Evolutionary conservation across 30 jellyfish, hydroid and myxozoan species (phyloP).

Genomic region (Sanderia malayensis): DNA sequence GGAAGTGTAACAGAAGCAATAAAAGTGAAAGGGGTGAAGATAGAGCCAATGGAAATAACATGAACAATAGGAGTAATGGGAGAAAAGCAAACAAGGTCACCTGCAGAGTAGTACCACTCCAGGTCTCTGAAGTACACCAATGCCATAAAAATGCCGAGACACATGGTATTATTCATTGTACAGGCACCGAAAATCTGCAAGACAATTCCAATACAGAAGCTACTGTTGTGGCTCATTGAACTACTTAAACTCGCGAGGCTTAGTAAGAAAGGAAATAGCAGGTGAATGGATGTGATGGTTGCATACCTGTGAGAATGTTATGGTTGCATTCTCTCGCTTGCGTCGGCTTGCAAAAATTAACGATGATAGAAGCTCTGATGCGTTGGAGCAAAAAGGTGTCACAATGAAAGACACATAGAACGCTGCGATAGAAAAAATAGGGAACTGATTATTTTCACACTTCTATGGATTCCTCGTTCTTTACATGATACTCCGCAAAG

Average conservation of each 20-base stretch:
- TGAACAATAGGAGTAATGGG: too few species aligned
- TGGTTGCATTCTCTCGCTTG: slow-evolving; percentile 67
- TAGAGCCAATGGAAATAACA: too few species aligned
- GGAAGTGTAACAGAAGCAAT: too few species aligned
- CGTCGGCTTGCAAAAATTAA: slow-evolving; percentile 85
- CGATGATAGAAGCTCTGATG: slow-evolving; percentile 87
- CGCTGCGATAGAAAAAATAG: slow-evolving; percentile 58
- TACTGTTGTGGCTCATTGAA: too few species aligned
- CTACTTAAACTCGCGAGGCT: too few species aligned
- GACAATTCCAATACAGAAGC: too few species aligned
- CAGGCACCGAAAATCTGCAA: slow-evolving; percentile 83
- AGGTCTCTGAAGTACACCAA: slow-evolving; percentile 77
- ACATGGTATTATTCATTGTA: slow-evolving; percentile 88
- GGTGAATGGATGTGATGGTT: too few species aligned
- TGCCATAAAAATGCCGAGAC: slow-evolving; percentile 93
- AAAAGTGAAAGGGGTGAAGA: too few species aligned
- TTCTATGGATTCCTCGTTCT: too few species aligned
- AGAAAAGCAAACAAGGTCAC: not conserved
- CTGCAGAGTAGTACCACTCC: slow-evolving; percentile 92
- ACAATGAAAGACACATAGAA: slow-evolving; percentile 86
- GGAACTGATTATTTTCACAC: too few species aligned
- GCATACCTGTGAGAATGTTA: slow-evolving; percentile 82
- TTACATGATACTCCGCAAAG: too few species aligned
- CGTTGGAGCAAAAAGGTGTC: slow-evolving; percentile 92
- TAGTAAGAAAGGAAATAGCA: too few species aligned